Percentiles rank a stretch among this genome's conserved stretches.
Evolutionary conservation across 1,140 invertebrate species (phyloP).

Genomic region (Meteorus sp.): DNA sequence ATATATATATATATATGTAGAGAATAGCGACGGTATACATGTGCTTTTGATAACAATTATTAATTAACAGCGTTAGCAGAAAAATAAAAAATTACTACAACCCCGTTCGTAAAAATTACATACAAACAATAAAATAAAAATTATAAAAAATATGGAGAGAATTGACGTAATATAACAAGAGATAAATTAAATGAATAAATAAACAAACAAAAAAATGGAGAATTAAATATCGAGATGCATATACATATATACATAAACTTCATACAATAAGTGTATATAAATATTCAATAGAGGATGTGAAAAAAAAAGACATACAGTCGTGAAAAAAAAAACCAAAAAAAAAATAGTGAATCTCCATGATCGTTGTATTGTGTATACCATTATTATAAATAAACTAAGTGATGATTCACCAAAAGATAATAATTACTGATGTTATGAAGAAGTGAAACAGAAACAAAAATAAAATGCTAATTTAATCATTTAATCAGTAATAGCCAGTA

Average conservation of each 20-base stretch:
- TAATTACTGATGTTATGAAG: slow-evolving; percentile 40
- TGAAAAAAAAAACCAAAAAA: slow-evolving; percentile 7
- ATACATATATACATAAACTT: slow-evolving; percentile 9
- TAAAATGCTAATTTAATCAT: slow-evolving; percentile 22
- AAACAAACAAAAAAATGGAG: neutral
- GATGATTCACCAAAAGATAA: slow-evolving; percentile 45
- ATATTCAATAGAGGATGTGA: slow-evolving; percentile 26
- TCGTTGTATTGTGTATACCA: slow-evolving; percentile 25
- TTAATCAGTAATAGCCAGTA: slow-evolving; percentile 45
- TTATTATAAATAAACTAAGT: slow-evolving; percentile 21
- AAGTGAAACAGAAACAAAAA: slow-evolving; percentile 21
- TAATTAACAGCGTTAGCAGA: slow-evolving; percentile 44
- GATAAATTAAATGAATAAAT: neutral
- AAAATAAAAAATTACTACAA: slow-evolving; percentile 20
- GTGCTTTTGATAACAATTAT: slow-evolving; percentile 56
- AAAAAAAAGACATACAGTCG: neutral
- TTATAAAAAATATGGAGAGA: neutral
- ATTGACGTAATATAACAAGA: neutral
- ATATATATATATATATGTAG: slow-evolving; percentile 46
- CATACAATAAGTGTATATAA: slow-evolving; percentile 27
- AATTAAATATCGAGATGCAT: slow-evolving; percentile 3
- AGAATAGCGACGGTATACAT: slow-evolving; percentile 49
- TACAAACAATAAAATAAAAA: neutral
- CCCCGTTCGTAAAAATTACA: slow-evolving; percentile 36
- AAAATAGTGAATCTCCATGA: slow-evolving; percentile 16